A percentile compares a stretch with the other conserved stretches of the same genome.
These are phyloP conservation scores for Atethmia centrago DNA, from an alignment of 2,888 invertebrate species.

Conservation along the genomic window DNA sequence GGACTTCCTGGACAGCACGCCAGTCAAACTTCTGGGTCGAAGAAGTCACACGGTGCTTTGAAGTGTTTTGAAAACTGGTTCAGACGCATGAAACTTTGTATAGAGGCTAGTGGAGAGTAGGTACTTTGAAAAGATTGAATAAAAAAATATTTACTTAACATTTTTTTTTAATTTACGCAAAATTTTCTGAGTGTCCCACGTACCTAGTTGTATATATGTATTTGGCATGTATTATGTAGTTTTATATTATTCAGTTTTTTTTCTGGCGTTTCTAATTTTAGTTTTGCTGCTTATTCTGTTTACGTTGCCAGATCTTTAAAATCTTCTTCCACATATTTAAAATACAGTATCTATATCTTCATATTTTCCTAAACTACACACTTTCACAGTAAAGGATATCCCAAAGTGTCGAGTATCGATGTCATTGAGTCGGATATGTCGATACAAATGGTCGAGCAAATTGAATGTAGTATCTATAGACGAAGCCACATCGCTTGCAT, in stretches of 20 bases:
- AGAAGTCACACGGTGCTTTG: no score
- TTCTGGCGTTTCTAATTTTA: neutral
- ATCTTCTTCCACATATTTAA: neutral
- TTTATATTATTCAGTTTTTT: no score
- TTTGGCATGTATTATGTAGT: neutral
- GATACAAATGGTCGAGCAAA: constrained; percentile 32
- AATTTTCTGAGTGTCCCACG: no score
- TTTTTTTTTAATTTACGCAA: no score
- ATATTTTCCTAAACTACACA: neutral
- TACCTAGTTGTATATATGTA: neutral
- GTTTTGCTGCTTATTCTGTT: neutral
- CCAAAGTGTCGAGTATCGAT: constrained; percentile 18
- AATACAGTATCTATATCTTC: neutral
- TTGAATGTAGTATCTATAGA: constrained; percentile 38
- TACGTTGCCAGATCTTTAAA: neutral
- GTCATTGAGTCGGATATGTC: constrained; percentile 25
- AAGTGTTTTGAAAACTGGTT: no score
- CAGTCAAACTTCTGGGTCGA: no score
- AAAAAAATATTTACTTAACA: no score
- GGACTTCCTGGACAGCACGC: no score
- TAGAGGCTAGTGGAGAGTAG: no score
- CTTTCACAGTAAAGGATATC: constrained; percentile 24
- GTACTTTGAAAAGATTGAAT: no score
- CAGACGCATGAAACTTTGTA: no score
- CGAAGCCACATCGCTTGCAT: constrained; percentile 13